Conservation (phyloP, 2,888 invertebrate genomes). For the Ennomos erosarius region DNA sequence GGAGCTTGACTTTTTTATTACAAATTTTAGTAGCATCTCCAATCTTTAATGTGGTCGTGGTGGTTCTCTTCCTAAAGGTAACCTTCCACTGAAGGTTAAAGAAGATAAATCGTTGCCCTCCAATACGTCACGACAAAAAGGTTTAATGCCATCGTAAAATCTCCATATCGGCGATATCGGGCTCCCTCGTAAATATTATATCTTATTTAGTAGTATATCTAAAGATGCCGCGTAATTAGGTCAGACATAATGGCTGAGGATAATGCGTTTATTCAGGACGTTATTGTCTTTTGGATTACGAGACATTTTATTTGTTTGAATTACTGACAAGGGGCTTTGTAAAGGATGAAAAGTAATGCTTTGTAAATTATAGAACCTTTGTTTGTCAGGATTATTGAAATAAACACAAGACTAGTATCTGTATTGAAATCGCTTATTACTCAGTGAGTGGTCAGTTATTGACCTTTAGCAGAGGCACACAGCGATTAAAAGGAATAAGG, state of each 20-base stretch:
- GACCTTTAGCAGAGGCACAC: too few relatives aligned
- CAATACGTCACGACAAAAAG: slow-evolving; percentile 32
- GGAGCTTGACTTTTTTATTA: too few relatives aligned
- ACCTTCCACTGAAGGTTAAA: slow-evolving; percentile 2
- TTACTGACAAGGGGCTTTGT: not conserved
- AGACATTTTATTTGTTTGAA: slow-evolving; percentile 4
- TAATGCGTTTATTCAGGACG: slow-evolving; percentile 2
- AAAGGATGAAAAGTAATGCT: not conserved
- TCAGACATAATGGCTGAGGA: slow-evolving; percentile 8
- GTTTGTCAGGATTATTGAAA: too few relatives aligned
- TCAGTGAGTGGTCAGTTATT: too few relatives aligned
- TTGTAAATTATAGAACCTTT: too few relatives aligned
- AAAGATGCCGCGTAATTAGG: slow-evolving; percentile 21
- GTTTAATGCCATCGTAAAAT: slow-evolving; percentile 38
- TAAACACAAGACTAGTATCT: too few relatives aligned
- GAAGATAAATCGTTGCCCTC: slow-evolving; percentile 24
- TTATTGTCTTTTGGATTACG: slow-evolving; percentile 6
- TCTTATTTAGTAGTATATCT: slow-evolving; percentile 12
- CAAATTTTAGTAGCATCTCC: too few relatives aligned
- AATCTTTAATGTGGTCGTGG: not conserved
- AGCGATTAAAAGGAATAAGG: too few relatives aligned
- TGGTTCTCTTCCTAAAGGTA: slow-evolving; percentile 10
- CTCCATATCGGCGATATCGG: slow-evolving; percentile 36
- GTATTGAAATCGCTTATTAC: too few relatives aligned
- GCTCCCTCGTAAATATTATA: slow-evolving; percentile 9